Evolutionary conservation across 2,888 invertebrate genomes (phyloP).

Genomic region (Heliconius ethilla): DNA sequence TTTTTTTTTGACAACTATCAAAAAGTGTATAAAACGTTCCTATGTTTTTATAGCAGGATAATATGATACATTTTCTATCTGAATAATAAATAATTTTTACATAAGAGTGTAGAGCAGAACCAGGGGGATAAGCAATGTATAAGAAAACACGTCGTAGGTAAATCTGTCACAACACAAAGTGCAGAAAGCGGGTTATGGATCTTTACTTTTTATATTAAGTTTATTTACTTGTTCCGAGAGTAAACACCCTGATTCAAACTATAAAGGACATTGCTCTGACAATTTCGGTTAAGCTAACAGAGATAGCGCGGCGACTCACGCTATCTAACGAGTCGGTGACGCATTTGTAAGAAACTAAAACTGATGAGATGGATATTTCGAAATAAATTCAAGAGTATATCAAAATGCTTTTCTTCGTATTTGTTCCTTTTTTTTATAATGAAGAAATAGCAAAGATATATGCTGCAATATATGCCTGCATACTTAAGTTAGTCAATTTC

Average conservation of each 20-base stretch:
- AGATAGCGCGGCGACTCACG: conserved; percentile 46
- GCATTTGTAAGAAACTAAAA: conserved; percentile 38
- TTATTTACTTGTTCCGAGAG: conserved; percentile 15
- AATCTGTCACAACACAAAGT: conserved; percentile 1
- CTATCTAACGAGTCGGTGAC: conserved; percentile 50
- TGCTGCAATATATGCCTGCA: no score
- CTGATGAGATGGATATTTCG: conserved; percentile 6
- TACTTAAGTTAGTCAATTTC: no score
- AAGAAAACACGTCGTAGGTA: background rate
- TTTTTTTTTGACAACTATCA: no score
- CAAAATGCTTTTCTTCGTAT: background rate
- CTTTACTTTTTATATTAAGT: conserved; percentile 19
- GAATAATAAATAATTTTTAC: background rate
- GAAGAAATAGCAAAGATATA: background rate
- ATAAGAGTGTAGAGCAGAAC: background rate
- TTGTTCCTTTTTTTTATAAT: background rate
- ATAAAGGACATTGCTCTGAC: conserved; percentile 63
- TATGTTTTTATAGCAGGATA: background rate
- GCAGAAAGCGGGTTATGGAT: conserved; percentile 10
- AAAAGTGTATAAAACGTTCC: background rate
- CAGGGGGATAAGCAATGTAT: background rate
- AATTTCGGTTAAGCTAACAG: conserved; percentile 70
- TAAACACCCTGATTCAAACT: conserved; percentile 33
- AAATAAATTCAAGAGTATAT: background rate
- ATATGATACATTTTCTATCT: background rate